A percentile compares a stretch with the other conserved stretches of the same genome.
These are phyloP conservation scores for Chromis chromis DNA, from an alignment of 2,797 vertebrate species.

Conservation along the genomic window DNA sequence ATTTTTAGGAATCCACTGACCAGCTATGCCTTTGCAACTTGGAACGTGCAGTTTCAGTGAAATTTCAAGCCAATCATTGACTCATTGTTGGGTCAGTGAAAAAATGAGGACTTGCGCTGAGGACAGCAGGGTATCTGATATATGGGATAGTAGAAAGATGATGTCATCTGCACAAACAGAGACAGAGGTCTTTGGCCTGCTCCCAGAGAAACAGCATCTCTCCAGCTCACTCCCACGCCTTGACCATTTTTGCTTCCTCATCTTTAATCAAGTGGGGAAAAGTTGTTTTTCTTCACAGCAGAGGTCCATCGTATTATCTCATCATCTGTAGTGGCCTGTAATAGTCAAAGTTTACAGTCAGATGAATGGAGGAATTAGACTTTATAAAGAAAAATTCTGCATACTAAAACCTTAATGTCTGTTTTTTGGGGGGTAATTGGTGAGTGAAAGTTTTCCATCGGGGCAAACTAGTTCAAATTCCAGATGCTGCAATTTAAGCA, in stretches of 20 bases:
- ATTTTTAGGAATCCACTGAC: constrained; percentile 18
- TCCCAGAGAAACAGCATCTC: constrained; percentile 70
- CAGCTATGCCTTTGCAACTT: constrained; percentile 22
- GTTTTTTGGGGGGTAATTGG: not conserved
- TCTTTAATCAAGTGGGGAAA: constrained; percentile 74
- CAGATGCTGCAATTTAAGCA: constrained; percentile 37
- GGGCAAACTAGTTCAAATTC: constrained; percentile 46
- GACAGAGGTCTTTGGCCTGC: constrained; percentile 78
- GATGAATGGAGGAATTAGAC: constrained; percentile 19
- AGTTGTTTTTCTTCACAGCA: constrained; percentile 69
- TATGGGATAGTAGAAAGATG: constrained; percentile 83
- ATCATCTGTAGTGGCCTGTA: constrained; percentile 60
- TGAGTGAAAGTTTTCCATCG: constrained; percentile 23
- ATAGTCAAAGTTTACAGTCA: constrained; percentile 33
- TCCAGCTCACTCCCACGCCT: constrained; percentile 56
- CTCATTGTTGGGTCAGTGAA: constrained; percentile 65
- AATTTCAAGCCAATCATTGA: constrained; percentile 69
- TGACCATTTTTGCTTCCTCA: constrained; percentile 74
- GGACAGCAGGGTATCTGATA: constrained; percentile 81
- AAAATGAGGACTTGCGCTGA: constrained; percentile 60
- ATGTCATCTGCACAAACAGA: constrained; percentile 86
- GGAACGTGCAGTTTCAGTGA: constrained; percentile 51
- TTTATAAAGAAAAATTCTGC: not conserved
- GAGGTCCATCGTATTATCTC: constrained; percentile 77
- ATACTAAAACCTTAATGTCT: not conserved